These are phyloP conservation scores for Lordiphosa mommai DNA, from an alignment of 1,140 invertebrate species.

Conservation along the genomic window DNA sequence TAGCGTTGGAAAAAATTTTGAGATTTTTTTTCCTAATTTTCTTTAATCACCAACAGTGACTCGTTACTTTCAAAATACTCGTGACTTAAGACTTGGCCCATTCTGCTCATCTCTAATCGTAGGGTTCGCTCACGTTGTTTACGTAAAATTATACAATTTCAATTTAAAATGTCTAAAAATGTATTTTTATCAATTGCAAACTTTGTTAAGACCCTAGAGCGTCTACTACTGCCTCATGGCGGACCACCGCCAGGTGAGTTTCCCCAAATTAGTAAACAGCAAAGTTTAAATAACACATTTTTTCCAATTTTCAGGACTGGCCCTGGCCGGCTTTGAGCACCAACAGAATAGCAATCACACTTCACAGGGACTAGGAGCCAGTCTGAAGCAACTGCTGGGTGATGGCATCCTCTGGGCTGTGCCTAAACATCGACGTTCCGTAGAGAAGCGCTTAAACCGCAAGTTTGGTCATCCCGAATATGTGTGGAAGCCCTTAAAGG, in stretches of 20 bases:
- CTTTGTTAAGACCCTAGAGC: slow-evolving; percentile 39
- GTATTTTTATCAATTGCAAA: slow-evolving; percentile 53
- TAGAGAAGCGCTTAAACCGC: slow-evolving; percentile 86
- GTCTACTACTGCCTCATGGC: slow-evolving; percentile 27
- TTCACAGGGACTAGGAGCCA: slow-evolving; percentile 70
- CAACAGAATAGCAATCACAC: slow-evolving; percentile 16
- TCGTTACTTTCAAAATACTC: too few species aligned
- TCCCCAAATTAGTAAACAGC: neutral
- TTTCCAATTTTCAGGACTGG: slow-evolving; percentile 9
- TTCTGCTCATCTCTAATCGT: slow-evolving; percentile 10
- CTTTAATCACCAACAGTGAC: too few species aligned
- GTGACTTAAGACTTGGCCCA: too few species aligned
- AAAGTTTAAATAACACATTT: neutral
- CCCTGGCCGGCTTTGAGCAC: slow-evolving; percentile 40
- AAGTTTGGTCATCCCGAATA: slow-evolving; percentile 86
- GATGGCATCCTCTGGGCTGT: slow-evolving; percentile 91
- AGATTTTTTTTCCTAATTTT: too few species aligned
- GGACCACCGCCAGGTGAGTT: slow-evolving; percentile 31
- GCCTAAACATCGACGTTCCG: slow-evolving; percentile 87
- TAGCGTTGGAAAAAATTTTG: too few species aligned
- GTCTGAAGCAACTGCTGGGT: slow-evolving; percentile 83
- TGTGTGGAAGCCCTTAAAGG: slow-evolving; percentile 84
- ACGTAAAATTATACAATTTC: slow-evolving; percentile 25
- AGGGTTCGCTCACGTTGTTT: slow-evolving; percentile 20
- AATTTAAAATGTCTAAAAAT: slow-evolving; percentile 37